Conservation (phyloP, 2,888 invertebrate species). For the Cetonia aurata region DNA sequence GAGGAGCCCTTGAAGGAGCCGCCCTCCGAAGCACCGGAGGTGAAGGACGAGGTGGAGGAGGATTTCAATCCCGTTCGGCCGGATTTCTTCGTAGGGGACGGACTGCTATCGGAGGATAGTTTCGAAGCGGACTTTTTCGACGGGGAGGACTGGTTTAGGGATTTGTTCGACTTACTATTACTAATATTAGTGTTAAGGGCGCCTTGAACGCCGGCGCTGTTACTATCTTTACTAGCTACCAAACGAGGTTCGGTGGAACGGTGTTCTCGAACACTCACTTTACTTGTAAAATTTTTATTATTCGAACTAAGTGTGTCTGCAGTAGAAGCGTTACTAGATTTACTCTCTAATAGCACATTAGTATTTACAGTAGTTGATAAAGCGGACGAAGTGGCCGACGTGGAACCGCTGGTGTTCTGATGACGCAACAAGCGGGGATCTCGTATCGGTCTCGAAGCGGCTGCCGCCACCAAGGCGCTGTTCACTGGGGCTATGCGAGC, state of each 20-base stretch:
- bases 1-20: slow-evolving; percentile 54
- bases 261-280: slow-evolving; percentile 63
- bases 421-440: slow-evolving; percentile 63
- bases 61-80: slow-evolving; percentile 50
- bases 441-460: slow-evolving; percentile 60
- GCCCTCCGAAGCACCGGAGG: slow-evolving; percentile 42
- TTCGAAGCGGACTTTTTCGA: slow-evolving; percentile 54
- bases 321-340: slow-evolving; percentile 51
- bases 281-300: slow-evolving; percentile 66
- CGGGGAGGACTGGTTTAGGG: slow-evolving; percentile 55
- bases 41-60: slow-evolving; percentile 45
- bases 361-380: slow-evolving; percentile 52
- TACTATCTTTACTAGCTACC: slow-evolving; percentile 62
- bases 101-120: slow-evolving; percentile 48
- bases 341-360: slow-evolving; percentile 60
- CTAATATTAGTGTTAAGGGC: slow-evolving; percentile 43
- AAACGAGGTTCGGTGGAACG: slow-evolving; percentile 63
- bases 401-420: slow-evolving; percentile 50
- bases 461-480: slow-evolving; percentile 61
- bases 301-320: slow-evolving; percentile 59
- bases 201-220: slow-evolving; percentile 44
- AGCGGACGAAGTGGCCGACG: slow-evolving; percentile 47
- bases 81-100: slow-evolving; percentile 56
- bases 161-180: slow-evolving; percentile 51
- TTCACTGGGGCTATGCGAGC: slow-evolving; percentile 71